A percentile compares a stretch with the other conserved stretches of the same genome.
Evolutionary conservation across 1,140 invertebrate genomes (phyloP).

Genomic region (Spodoptera litura): DNA sequence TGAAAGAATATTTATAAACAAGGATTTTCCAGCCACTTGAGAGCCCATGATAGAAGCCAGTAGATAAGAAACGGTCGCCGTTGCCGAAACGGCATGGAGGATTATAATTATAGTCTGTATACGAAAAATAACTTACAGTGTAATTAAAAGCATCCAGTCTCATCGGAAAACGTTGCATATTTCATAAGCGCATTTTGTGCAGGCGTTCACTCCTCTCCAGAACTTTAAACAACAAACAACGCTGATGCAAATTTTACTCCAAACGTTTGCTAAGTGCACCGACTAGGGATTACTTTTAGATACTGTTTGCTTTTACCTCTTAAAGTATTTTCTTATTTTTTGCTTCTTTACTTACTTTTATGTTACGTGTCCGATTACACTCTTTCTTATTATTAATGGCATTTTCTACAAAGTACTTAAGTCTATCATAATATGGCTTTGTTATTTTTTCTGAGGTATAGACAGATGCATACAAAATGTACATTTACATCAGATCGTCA

Average conservation of each 20-base stretch:
- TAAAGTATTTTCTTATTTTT: conserved; percentile 23
- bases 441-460: not conserved
- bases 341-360: not conserved
- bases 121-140: not conserved
- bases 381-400: not conserved
- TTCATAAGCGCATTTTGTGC: conserved; percentile 37
- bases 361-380: conserved; percentile 6
- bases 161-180: conserved; percentile 38
- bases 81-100: too few relatives aligned
- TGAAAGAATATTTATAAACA: too few relatives aligned
- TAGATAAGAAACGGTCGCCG: too few relatives aligned
- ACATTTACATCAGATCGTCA: too few relatives aligned
- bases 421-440: not conserved
- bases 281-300: conserved; percentile 36
- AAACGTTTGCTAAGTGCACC: conserved; percentile 36
- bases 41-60: too few relatives aligned
- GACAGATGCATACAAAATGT: too few relatives aligned
- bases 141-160: conserved; percentile 29
- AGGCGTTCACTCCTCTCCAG: conserved; percentile 9
- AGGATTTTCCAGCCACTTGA: too few relatives aligned
- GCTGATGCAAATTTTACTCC: conserved; percentile 43
- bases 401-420: not conserved
- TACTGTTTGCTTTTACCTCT: conserved; percentile 39
- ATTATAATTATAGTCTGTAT: too few relatives aligned
- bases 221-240: conserved; percentile 43